phyloP scores from a whole-genome alignment of 2,888 invertebrate genomes.

The Drosophila parthenogenetica region DNA sequence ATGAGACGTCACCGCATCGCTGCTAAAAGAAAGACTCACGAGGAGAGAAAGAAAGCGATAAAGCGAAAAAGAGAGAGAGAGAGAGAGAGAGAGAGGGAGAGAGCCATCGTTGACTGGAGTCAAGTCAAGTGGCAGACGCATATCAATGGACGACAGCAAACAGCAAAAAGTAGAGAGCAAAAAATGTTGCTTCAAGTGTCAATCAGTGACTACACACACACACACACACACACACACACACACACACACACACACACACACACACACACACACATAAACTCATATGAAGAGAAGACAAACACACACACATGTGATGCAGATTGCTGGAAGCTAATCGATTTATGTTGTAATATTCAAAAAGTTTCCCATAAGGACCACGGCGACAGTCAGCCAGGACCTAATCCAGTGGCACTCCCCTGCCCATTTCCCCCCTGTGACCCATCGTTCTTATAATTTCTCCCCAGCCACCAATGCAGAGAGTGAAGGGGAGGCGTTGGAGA shows the following conservation, averaged over 20 bases:
- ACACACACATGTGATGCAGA: constrained; percentile 48
- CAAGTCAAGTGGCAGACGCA: constrained; percentile 69
- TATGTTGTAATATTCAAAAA: constrained; percentile 82
- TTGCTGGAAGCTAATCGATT: constrained; percentile 79
- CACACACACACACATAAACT: constrained; percentile 23
- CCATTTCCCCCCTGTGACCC: constrained; percentile 60
- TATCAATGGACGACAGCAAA: constrained; percentile 68
- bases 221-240: constrained; percentile 24
- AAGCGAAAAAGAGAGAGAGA: constrained; percentile 9
- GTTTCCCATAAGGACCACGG: constrained; percentile 70
- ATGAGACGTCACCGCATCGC: constrained; percentile 48
- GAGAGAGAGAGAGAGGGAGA: constrained; percentile 10
- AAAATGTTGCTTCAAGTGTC: constrained; percentile 79
- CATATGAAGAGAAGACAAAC: constrained; percentile 15
- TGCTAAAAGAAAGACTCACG: not conserved
- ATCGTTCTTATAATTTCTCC: constrained; percentile 64
- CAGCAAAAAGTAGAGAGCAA: constrained; percentile 63
- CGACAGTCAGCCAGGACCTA: constrained; percentile 63
- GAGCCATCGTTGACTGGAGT: constrained; percentile 45
- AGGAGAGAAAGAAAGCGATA: not conserved
- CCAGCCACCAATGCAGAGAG: constrained; percentile 25
- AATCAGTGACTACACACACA: constrained; percentile 70
- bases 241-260: constrained; percentile 37
- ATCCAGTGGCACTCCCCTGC: constrained; percentile 73
- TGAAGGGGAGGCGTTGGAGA: constrained; percentile 3